phyloP scores from a whole-genome alignment of 2,113 vertebrate genomes.

The Empidonax traillii region DNA sequence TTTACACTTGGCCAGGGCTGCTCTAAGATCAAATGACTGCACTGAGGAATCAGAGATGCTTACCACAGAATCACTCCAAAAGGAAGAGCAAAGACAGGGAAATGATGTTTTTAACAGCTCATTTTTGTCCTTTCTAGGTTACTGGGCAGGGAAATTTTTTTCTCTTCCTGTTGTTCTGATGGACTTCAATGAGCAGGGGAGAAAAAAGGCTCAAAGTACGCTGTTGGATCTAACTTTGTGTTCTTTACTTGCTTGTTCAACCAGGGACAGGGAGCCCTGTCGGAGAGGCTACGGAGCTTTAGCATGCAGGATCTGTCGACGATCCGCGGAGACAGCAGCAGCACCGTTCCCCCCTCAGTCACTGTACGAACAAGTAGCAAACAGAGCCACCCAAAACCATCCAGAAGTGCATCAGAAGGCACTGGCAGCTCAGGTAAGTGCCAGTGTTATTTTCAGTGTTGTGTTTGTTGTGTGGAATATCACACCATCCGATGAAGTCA shows the following conservation, averaged over 20 bases:
- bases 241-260: slow-evolving; percentile 30
- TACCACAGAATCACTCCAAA: rapidly evolving
- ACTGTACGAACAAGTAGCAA: slow-evolving; percentile 75
- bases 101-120: neutral
- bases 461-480: neutral
- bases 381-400: slow-evolving; percentile 83
- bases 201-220: neutral
- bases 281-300: slow-evolving; percentile 94
- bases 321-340: slow-evolving; percentile 81
- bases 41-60: neutral
- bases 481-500: neutral
- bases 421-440: slow-evolving; percentile 81
- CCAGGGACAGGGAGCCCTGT: slow-evolving; percentile 94
- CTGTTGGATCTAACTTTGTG: neutral
- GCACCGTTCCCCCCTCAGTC: slow-evolving; percentile 58
- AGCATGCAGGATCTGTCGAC: slow-evolving; percentile 97
- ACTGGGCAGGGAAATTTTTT: too few species aligned
- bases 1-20: neutral
- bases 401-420: slow-evolving; percentile 90
- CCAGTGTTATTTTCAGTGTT: neutral
- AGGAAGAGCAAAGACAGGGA: neutral
- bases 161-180: neutral
- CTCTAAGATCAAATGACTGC: neutral
- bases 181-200: neutral
- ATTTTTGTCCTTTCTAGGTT: neutral